Evolutionary conservation across 64 coral and sea anemone species (phyloP).

Genomic region (Astreopora myriophthalma): DNA sequence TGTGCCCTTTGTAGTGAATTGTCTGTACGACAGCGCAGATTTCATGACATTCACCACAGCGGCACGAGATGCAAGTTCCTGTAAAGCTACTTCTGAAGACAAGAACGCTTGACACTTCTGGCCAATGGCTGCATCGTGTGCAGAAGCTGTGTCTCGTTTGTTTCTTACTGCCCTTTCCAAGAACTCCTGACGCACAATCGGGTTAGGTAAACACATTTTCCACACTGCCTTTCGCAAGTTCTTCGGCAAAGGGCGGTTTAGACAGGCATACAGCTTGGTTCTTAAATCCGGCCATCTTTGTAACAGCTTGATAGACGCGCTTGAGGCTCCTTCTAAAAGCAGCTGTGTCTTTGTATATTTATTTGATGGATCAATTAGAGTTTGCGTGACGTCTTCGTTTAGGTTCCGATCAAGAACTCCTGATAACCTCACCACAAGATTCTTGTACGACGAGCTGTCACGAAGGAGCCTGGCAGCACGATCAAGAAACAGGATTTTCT

Average conservation of each 20-base stretch:
- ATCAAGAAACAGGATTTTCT: slow-evolving; percentile 89
- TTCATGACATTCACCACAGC: slow-evolving; percentile 29
- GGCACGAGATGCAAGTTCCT: slow-evolving; percentile 19
- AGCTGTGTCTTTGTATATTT: slow-evolving; percentile 59
- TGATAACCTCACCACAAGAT: slow-evolving; percentile 67
- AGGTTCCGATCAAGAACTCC: slow-evolving; percentile 76
- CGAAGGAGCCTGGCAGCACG: slow-evolving; percentile 83
- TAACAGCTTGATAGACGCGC: slow-evolving; percentile 27
- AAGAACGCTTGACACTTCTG: slow-evolving; percentile 89
- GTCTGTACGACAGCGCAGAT: slow-evolving; percentile 69
- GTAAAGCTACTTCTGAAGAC: slow-evolving; percentile 59
- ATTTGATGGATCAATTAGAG: slow-evolving; percentile 71
- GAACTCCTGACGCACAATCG: slow-evolving; percentile 26
- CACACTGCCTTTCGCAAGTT: slow-evolving; percentile 50
- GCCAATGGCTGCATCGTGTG: slow-evolving; percentile 36
- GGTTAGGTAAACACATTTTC: slow-evolving; percentile 66
- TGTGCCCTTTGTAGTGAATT: slow-evolving; percentile 4
- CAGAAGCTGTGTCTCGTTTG: neutral
- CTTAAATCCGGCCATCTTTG: slow-evolving; percentile 71
- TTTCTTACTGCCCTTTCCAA: slow-evolving; percentile 6
- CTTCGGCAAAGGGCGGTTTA: slow-evolving; percentile 56
- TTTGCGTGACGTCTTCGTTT: slow-evolving; percentile 61
- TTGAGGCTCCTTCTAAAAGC: slow-evolving; percentile 40
- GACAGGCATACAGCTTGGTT: slow-evolving; percentile 42
- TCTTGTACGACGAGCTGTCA: slow-evolving; percentile 53